Base-by-base conservation (phyloP, 2,113 vertebrate genomes). In the Ovibos moschatus region DNA sequence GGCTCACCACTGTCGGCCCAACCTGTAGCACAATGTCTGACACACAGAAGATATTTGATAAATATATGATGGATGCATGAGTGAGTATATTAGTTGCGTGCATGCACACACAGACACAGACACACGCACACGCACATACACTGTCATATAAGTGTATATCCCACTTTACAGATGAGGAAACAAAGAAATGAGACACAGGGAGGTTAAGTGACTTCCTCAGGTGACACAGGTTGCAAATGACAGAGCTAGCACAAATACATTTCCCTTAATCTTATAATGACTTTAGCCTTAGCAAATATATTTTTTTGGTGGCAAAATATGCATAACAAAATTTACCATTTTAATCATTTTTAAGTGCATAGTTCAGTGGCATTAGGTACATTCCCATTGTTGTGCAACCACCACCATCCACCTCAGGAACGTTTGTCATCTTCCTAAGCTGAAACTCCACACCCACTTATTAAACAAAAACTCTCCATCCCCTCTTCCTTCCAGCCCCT, bases 111-210 rank as follows among this genome's bases (percentile, higher is more conserved):
- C 53, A 57, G 21, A 57, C 55, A 57, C 7, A 36, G 21, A 55
- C 21, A 23, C 7, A 36, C 9, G 40, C 17, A 14, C 8, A 3
- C 5, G 3, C 0, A 4, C 3, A 4, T 2, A 6, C 0, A 5
- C 3, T 27, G 16, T 12, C 4, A 21, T 43, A 67, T 0, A 74
- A 1, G 28, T 3, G 11, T n/a, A 28, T 40, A 23, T 30, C 12
- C 45, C 27, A 88, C 10, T 57, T 83, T 11, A 43, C 40, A 92
- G 60, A 62, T 45, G 28, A 89, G 45, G 62, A 96, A 91, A 71
- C 3, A 53, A 88, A 95, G 62, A 95, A 64, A 78, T 33, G 50
- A 83, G 36, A 58, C 47, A 78, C 4, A 58, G 81, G 60, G 51
- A 92, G 5, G 17, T 62, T 86, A 83, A 76, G 28, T 71, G 71